A percentile compares a stretch with the other conserved stretches of the same genome.
Evolutionary conservation across 2,888 invertebrate species (phyloP).

Genomic region (Brenthis ino): DNA sequence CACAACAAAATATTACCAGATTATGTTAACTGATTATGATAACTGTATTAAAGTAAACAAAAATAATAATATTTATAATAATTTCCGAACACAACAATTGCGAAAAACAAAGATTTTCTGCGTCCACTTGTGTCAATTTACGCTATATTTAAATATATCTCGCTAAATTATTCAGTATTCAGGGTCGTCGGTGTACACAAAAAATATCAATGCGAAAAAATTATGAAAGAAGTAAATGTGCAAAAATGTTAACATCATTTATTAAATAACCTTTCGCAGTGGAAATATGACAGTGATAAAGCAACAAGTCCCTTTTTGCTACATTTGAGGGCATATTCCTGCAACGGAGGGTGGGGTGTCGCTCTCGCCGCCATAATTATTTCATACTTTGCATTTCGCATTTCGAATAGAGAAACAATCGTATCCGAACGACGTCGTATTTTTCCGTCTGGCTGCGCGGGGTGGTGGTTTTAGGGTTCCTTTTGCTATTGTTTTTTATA

Average conservation of each 20-base stretch:
- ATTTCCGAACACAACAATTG: background rate
- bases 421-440: slow-evolving; percentile 56
- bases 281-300: slow-evolving; percentile 70
- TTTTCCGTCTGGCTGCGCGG: slow-evolving; percentile 64
- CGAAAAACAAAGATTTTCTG: slow-evolving; percentile 2
- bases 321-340: slow-evolving; percentile 65
- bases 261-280: slow-evolving; percentile 52
- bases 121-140: background rate
- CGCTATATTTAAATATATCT: slow-evolving; percentile 11
- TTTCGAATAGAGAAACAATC: slow-evolving; percentile 69
- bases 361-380: slow-evolving; percentile 73
- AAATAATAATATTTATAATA: background rate
- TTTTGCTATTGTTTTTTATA: slow-evolving; percentile 31
- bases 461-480: slow-evolving; percentile 47
- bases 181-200: slow-evolving; percentile 18
- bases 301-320: slow-evolving; percentile 77
- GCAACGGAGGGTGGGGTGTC: slow-evolving; percentile 46
- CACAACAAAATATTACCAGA: no score
- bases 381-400: slow-evolving; percentile 73
- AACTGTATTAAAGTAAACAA: background rate
- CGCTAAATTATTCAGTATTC: slow-evolving; percentile 17
- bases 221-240: slow-evolving; percentile 27
- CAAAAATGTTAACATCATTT: slow-evolving; percentile 39
- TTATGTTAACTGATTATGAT: no score
- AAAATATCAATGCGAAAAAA: slow-evolving; percentile 22